A percentile compares a stretch with the other conserved stretches of the same genome.
These are phyloP conservation scores for Gallinago paraguaiae DNA, from an alignment of 2,113 vertebrate genomes.

Conservation along the genomic window DNA sequence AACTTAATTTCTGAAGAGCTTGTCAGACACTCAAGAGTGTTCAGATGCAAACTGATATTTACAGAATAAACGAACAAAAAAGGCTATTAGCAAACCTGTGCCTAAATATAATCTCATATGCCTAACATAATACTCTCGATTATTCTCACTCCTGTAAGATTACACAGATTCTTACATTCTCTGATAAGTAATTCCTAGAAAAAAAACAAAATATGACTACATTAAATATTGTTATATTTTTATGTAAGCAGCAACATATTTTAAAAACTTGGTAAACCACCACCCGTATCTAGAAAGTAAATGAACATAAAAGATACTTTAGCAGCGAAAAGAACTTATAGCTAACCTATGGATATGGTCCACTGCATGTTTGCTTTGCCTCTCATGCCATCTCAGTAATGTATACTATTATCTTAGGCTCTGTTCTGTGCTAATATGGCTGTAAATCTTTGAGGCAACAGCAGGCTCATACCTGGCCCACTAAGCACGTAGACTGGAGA, in stretches of 20 bases:
- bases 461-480: not conserved
- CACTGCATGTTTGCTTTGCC: not conserved
- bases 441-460: not conserved
- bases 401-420: not conserved
- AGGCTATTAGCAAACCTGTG: not conserved
- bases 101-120: not conserved
- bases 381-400: not conserved
- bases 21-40: not conserved
- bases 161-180: not conserved
- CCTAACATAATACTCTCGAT: not conserved
- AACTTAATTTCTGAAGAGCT: not conserved
- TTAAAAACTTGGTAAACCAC: not conserved
- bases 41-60: not conserved
- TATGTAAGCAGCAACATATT: not conserved
- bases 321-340: not conserved
- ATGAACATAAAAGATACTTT: not conserved
- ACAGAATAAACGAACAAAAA: not conserved
- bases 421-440: not conserved
- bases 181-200: not conserved
- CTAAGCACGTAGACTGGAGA: not conserved
- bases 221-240: not conserved
- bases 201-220: not conserved
- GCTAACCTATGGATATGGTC: not conserved
- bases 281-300: not conserved
- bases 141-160: not conserved